Evolutionary conservation across 1,140 invertebrate genomes (phyloP), one percentile per base, ranked within the genome.

Genomic region (Panagrolaimus sp.): DNA sequence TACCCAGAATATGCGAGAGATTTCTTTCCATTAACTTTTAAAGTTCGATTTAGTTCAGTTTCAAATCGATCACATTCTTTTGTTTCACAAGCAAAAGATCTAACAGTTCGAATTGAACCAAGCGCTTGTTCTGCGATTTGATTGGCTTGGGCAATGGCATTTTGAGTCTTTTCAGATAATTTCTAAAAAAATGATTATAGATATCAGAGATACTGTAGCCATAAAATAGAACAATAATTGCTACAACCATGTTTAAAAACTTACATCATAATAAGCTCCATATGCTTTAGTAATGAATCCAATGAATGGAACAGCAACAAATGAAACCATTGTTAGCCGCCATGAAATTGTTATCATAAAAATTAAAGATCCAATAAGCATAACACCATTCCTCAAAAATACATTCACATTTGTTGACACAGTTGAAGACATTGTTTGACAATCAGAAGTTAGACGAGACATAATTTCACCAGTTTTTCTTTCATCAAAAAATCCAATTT

Each of bases 341-440:
- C 84, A 85, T 45, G 83, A 84, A 52, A 85, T 68, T 32, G 75
- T 78, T 45, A 84, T 77, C 84, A 85, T 85, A 66, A 85, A 84
- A 10, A 83, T 65, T 9, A 85, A 76, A 24, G 78, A 73, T 0
- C 81, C 82, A 32, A 73, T 66, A 44, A 83, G 68, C 77, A 80
- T 83, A 6, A 83, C 67, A 24, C 63, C 69, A 52, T 76, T 83
- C 12, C 82, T 63, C 24, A 83, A 66, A 46, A 83, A 81, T 14
- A 82, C 75, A 45, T 80, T 80, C 1, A 79, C 38, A 65, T 79
- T 80, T 4, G 66, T 72, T 9, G 77, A 69, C 32, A 79, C 68
- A n/a, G 67, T 71, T 3, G 71, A 63, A 26, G 77, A 63, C 21
- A 79, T 71, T 0, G 66, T 77, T 64, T 76, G 62, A 46, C 74